Conservation (phyloP, 2,888 invertebrate genomes). For the Lycia hirtaria region DNA sequence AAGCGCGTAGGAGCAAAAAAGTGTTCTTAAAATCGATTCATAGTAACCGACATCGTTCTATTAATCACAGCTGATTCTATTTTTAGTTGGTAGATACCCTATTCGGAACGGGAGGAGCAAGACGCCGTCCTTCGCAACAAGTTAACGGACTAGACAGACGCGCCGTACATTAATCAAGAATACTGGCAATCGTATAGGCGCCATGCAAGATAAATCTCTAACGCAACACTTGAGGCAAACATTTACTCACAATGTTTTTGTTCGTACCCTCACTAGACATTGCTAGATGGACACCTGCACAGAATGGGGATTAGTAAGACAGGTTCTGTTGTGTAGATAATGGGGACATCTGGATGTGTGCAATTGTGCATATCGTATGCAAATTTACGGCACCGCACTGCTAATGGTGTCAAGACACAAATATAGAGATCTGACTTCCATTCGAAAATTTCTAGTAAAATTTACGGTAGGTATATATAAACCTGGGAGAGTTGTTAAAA, state of each 20-base stretch:
- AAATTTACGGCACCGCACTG: too few species aligned
- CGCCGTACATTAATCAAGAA: constrained; percentile 70
- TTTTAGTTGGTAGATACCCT: constrained; percentile 51
- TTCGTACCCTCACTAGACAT: too few species aligned
- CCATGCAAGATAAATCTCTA: constrained; percentile 49
- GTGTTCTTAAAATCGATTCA: constrained; percentile 35
- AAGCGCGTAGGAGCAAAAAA: constrained; percentile 17
- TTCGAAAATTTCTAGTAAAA: too few species aligned
- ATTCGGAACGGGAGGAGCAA: constrained; percentile 53
- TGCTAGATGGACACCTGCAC: too few species aligned
- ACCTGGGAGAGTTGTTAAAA: too few species aligned
- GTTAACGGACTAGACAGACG: constrained; percentile 59
- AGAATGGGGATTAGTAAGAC: too few species aligned
- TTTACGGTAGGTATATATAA: too few species aligned
- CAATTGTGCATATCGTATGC: too few species aligned
- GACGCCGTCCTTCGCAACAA: constrained; percentile 68
- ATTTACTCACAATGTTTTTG: neutral
- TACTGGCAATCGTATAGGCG: constrained; percentile 56
- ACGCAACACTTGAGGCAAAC: constrained; percentile 20
- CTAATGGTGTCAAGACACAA: too few species aligned
- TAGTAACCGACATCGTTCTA: constrained; percentile 47
- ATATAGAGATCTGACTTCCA: too few species aligned
- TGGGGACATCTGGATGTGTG: too few species aligned
- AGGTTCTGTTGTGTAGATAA: too few species aligned
- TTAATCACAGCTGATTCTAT: constrained; percentile 63